Evolutionary conservation across 2,797 vertebrate genomes (phyloP), one percentile per base, ranked within the genome.

Genomic region (Momotus momota): DNA sequence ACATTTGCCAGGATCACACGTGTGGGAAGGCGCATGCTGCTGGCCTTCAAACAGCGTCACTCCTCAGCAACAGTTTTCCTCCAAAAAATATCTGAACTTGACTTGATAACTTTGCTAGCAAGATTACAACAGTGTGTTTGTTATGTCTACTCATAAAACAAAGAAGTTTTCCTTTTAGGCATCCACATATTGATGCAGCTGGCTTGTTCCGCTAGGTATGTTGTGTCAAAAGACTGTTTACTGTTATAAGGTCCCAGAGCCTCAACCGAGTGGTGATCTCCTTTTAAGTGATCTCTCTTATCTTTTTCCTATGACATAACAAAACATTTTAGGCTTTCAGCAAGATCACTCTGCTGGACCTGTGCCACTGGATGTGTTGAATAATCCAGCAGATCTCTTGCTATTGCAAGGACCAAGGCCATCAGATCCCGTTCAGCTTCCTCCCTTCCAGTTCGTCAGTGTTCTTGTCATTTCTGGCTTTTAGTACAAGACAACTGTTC

Each of bases 11-110:
- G 54, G 54, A 41, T 61, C 12, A 15, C 41, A 12, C 0, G 0
- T 6, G 31, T 2, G 1, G 35, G 29, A 40, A 58, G 33, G 33
- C 33, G 20, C 0, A 0, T 48, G 48, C 60, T 31, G 41, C 80
- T 48, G 54, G 23, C 49, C 65, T 69, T 65, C 81, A 66, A n/a
- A 55, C 46, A 31, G 25, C 66, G 65, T 54, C 52, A 2, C 7
- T 62, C 18, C 64, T 66, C 46, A 51, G 66, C 41, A 20, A 21
- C 1, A 38, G 41, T n/a, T 35, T 55, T 79, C 43, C 60, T 29
- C 41, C 29, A 35, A n/a, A n/a, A 55, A 41, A 25, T 20, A 14
- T 2, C 77, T 82, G 77, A 35, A 33, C 27, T 23, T 64, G 38
- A 15, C 27, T 73, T 54, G 16, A 58, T 40, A 71, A 31, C 26